Evolutionary conservation across 2,797 vertebrate species (phyloP), one percentile per base, ranked within the genome.

Genomic region (Gallinago solitaria): DNA sequence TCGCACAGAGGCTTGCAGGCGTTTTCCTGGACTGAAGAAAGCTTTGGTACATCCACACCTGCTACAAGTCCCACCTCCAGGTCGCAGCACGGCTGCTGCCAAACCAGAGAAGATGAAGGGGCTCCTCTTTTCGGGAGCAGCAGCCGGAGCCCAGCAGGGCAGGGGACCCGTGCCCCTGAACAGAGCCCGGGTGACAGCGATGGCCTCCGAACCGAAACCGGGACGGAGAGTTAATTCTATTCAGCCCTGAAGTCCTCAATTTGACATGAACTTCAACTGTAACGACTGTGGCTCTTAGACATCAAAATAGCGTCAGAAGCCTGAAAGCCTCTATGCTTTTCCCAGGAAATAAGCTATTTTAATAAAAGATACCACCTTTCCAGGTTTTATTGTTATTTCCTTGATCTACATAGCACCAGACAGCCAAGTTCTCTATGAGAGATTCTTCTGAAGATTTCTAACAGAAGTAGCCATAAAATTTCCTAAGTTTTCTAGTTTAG

Each of bases 261-360:
- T 73, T 59, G 43, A 63, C 39, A 41, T 21, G 28, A 79, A 54
- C 23, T 90, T 83, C 27, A 87, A 65, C 39, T 74, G 25, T 30
- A 68, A 78, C 27, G 21, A 71, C 69, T 41, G 13, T 33, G 41
- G 43, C 35, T 67, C 89, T 89, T 39, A 94, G 79, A 80, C 23
- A 71, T 21, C 25, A 60, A 60, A 89, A 83, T 25, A 48, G 37
- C 33, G 32, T 47, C 30, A 18, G 57, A 68, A 33, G 45, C 57
- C 87, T 61, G 41, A 94, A 83, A 90, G 48, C 35, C 28, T 56
- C 64, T 56, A 33, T 12, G 56, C 25, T 87, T 90, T 69, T 47
- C 27, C 16, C 28, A 77, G 81, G 67, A 94, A 95, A 83, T 43
- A 37, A 65, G n/a, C 61, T 70, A 67, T 63, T 81, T 79, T 61